These are phyloP conservation scores for Cantharis rufa DNA, from an alignment of 2,888 invertebrate species.

Conservation along the genomic window DNA sequence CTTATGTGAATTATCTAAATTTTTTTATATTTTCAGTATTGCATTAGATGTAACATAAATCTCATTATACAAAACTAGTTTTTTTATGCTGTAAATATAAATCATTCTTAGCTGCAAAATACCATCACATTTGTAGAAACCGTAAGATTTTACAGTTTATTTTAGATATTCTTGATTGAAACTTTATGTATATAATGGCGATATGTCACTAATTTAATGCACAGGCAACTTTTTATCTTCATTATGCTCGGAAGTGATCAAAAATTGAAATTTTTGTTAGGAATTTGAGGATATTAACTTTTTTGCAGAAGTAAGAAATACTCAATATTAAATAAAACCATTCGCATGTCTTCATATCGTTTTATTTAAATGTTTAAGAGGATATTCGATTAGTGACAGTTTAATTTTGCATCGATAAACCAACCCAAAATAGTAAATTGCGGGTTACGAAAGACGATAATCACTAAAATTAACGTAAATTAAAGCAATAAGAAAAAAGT, in stretches of 20 bases:
- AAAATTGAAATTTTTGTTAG: not conserved
- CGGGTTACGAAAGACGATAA: not conserved
- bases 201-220: not conserved
- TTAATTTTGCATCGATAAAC: not conserved
- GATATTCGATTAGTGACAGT: not conserved
- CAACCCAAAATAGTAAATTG: not conserved
- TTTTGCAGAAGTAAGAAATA: not conserved
- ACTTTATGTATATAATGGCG: conserved; percentile 7
- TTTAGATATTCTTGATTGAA: conserved; percentile 5
- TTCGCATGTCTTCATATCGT: not conserved
- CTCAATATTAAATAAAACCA: not conserved
- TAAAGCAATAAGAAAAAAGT: not conserved
- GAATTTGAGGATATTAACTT: not conserved
- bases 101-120: conserved; percentile 7
- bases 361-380: not conserved
- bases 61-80: not conserved
- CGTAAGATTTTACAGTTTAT: conserved; percentile 22
- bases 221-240: not conserved
- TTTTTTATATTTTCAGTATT: not conserved
- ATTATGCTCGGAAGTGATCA: not conserved
- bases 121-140: conserved; percentile 15
- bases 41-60: not conserved
- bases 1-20: not conserved
- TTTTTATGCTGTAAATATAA: conserved; percentile 1
- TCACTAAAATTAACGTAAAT: not conserved